A percentile compares a stretch with the other conserved stretches of the same genome.
Conservation (phyloP, 2,888 invertebrate species). For the Germaria angustata region DNA sequence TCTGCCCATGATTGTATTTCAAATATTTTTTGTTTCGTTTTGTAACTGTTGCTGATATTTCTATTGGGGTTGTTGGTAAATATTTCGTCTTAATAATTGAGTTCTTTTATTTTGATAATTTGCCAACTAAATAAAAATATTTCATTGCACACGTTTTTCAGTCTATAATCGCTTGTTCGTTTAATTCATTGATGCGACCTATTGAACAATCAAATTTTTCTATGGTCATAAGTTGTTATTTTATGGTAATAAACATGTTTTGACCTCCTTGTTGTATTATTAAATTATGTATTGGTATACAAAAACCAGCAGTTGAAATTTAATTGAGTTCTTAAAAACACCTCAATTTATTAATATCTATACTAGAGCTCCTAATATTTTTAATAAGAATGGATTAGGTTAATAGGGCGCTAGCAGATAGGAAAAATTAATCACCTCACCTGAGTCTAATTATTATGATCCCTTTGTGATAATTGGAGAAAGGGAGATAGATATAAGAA, state of each 20-base stretch:
- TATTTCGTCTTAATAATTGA: conserved; percentile 45
- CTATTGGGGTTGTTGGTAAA: background rate
- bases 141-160: background rate
- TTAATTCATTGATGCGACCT: background rate
- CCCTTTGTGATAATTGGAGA: too few relatives aligned
- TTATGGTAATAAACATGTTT: too few relatives aligned
- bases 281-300: too few relatives aligned
- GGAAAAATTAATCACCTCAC: too few relatives aligned
- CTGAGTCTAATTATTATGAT: too few relatives aligned
- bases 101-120: conserved; percentile 56
- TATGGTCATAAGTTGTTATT: background rate
- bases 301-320: too few relatives aligned
- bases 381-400: too few relatives aligned
- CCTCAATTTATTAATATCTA: too few relatives aligned
- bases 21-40: background rate
- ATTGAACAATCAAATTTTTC: background rate
- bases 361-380: too few relatives aligned
- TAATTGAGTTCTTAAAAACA: too few relatives aligned
- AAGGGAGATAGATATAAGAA: too few relatives aligned
- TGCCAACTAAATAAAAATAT: conserved; percentile 19
- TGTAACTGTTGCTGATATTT: background rate
- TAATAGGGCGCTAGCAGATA: too few relatives aligned
- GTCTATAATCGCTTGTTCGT: background rate
- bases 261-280: background rate
- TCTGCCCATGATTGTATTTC: background rate